A percentile compares a stretch with the other conserved stretches of the same genome.
phyloP scores from a whole-genome alignment of 2,113 vertebrate genomes.

The Pristiophorus japonicus region DNA sequence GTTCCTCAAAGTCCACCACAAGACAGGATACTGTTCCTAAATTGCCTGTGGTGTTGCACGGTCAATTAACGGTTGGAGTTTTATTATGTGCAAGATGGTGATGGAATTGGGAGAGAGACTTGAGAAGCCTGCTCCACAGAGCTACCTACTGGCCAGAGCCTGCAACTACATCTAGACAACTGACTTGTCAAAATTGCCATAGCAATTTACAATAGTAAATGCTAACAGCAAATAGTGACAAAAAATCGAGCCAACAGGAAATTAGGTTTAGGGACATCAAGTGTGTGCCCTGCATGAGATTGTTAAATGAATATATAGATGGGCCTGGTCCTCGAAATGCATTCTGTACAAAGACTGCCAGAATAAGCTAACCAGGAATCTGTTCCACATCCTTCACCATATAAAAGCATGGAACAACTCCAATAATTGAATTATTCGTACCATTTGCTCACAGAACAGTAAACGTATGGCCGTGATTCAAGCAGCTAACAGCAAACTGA shows the following conservation, averaged over 20 bases:
- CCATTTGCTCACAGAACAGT: neutral
- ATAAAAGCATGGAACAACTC: neutral
- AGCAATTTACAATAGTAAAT: neutral
- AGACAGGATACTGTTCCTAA: neutral
- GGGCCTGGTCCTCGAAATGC: neutral
- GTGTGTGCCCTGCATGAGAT: neutral
- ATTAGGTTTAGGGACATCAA: neutral
- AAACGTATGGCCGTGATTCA: neutral
- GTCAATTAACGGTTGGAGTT: neutral
- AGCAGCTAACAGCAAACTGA: neutral
- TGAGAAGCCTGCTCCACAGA: neutral
- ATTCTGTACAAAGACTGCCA: neutral
- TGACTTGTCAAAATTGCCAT: neutral
- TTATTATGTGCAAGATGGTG: neutral
- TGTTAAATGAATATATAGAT: neutral
- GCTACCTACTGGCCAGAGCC: neutral
- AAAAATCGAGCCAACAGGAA: neutral
- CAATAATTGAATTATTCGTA: neutral
- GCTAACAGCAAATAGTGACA: neutral
- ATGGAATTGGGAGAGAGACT: neutral
- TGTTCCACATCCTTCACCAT: neutral
- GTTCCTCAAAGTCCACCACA: neutral
- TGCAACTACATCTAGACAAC: neutral
- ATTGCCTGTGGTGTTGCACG: neutral
- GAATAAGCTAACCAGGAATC: no score